A percentile compares a stretch with the other conserved stretches of the same genome.
These are phyloP conservation scores for Gallinago jamesoni DNA, from an alignment of 2,113 vertebrate species.

Conservation along the genomic window DNA sequence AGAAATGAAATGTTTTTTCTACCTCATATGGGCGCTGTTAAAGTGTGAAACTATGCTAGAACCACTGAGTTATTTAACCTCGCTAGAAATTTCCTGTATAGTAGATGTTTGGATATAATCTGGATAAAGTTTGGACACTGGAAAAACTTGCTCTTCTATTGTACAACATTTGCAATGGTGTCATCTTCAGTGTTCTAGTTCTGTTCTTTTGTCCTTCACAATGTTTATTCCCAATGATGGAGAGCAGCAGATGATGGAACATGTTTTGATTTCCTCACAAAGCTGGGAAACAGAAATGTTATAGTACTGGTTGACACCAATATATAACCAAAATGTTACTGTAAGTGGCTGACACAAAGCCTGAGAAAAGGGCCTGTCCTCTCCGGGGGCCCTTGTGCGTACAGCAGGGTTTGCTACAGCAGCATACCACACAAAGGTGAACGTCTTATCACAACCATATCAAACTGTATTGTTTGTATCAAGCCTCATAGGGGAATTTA, in stretches of 20 bases:
- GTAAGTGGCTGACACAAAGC: background rate
- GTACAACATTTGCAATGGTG: background rate
- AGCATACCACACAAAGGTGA: background rate
- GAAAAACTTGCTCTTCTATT: background rate
- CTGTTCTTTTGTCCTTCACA: background rate
- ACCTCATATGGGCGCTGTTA: background rate
- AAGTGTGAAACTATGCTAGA: background rate
- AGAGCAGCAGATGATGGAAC: fast-evolving
- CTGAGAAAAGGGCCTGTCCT: background rate
- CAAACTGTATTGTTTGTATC: background rate
- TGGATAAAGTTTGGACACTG: background rate
- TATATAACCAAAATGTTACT: background rate
- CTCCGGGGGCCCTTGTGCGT: background rate
- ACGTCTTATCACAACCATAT: background rate
- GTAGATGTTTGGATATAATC: background rate
- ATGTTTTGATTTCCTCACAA: background rate
- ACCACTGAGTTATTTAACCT: background rate
- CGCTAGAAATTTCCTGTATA: background rate
- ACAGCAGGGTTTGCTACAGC: background rate
- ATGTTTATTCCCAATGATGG: background rate
- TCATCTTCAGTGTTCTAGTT: background rate
- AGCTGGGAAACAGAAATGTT: background rate
- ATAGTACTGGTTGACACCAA: background rate
- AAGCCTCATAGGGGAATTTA: background rate
- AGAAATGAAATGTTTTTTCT: background rate